Base-by-base conservation (phyloP, 2,113 vertebrate genomes). In the Pavo muticus region DNA sequence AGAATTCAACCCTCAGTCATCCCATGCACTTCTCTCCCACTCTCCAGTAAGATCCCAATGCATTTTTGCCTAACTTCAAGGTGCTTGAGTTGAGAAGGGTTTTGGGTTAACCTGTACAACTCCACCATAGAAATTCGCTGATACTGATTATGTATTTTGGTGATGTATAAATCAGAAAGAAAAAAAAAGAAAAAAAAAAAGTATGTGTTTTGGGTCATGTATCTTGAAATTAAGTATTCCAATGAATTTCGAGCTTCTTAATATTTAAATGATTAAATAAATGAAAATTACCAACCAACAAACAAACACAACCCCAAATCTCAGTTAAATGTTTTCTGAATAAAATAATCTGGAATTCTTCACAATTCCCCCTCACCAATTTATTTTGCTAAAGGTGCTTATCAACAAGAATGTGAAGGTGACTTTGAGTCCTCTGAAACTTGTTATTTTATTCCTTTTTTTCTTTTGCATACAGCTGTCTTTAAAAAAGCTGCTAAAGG, bases 11-110 rank as follows among this genome's bases (percentile, higher is more conserved):
- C 6, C 24, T 37, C 30, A 45, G 4, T 35, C 44, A 30, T 83
- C 18, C n/a, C 57, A 52, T 5, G 3, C 0, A 0, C 15, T 64
- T 80, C 48, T 65, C 37, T 77, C 57, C 39, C 35, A 12, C 1
- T 10, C 9, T 69, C 52, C 19, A 13, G 0, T 32, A 77, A 93
- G 87, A 73, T 25, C n/a, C 37, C 37, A 48, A 60, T 35, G 10
- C 2, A 5, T 13, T 61, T 45, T 37, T 37, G 7, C 52, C 37
- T 65, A 68, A 15, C 23, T 91, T 84, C 35, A 65, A 65, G 25
- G 8, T 61, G 7, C 48, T n/a, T 40, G 59, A 91, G n/a, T 16
- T 79, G 63, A 72, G n/a, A 92, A 80, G 61, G 14, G 29, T 16
- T 95, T 88, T 82, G 65, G 7, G 1, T 7, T 50, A 63, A 61